These are phyloP conservation scores for Channa argus DNA, from an alignment of 2,113 vertebrate genomes.

Conservation along the genomic window DNA sequence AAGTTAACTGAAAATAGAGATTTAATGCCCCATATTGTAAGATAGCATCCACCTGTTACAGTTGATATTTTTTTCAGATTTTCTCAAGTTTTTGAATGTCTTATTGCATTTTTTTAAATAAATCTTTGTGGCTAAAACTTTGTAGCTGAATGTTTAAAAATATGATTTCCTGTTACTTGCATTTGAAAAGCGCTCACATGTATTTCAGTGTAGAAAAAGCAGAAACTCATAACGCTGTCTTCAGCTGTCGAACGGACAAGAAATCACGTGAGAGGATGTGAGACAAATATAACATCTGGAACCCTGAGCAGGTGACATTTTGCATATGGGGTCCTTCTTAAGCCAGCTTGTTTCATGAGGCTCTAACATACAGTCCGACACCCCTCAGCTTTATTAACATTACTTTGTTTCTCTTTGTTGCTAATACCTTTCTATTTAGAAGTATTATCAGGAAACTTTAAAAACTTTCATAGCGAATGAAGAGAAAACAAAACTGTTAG, in stretches of 20 bases:
- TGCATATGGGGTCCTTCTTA: conserved; percentile 19
- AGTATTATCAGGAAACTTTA: background rate
- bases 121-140: too few relatives aligned
- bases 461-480: background rate
- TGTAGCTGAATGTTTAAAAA: too few relatives aligned
- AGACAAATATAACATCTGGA: conserved; percentile 10
- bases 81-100: too few relatives aligned
- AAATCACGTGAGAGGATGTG: background rate
- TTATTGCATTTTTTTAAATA: too few relatives aligned
- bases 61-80: too few relatives aligned
- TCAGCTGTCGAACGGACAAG: too few relatives aligned
- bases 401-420: conserved; percentile 35
- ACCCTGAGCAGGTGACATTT: conserved; percentile 16
- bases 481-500: conserved; percentile 7
- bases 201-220: background rate
- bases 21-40: too few relatives aligned
- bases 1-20: too few relatives aligned
- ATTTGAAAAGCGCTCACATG: too few relatives aligned
- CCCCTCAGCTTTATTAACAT: background rate
- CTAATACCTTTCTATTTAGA: background rate
- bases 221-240: too few relatives aligned
- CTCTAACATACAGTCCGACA: background rate
- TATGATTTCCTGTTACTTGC: too few relatives aligned
- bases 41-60: too few relatives aligned
- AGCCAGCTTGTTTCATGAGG: background rate